Base-by-base conservation (phyloP, 2,888 invertebrate genomes). In the Xylophagus ater region DNA sequence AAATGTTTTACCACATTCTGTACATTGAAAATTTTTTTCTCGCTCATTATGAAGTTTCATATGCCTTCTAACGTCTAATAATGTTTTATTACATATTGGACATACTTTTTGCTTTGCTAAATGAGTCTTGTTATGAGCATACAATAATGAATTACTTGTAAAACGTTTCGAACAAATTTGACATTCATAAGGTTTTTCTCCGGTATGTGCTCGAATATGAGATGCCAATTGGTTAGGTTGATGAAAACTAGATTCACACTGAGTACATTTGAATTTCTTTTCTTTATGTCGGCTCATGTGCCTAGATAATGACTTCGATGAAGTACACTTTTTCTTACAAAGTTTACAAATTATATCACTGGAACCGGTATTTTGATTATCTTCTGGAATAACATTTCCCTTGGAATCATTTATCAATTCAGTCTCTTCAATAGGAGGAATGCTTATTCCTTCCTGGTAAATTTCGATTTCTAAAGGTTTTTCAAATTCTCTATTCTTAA, bases 321-420 rank as follows among this genome's bases (percentile, higher is more conserved):
- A n/a, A 2, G 19, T 24, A 29, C 34, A 39, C 17, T n/a, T 19
- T 29, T 34, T 33, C 15, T 29, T n/a, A 29, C 39, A 39, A 30
- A 18, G 21, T 21, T 33, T 33, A 29, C 63, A 66, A 34, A 13
- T n/a, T n/a, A n/a, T n/a, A n/a, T n/a, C n/a, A n/a, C n/a, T n/a
- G n/a, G n/a, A n/a, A n/a, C n/a, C n/a, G n/a, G n/a, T n/a, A n/a
- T n/a, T n/a, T n/a, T n/a, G n/a, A n/a, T n/a, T n/a, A n/a, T n/a
- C n/a, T n/a, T n/a, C n/a, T n/a, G n/a, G n/a, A n/a, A n/a, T n/a
- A n/a, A n/a, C n/a, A n/a, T n/a, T n/a, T n/a, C n/a, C n/a, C n/a
- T n/a, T n/a, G n/a, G n/a, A n/a, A n/a, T n/a, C n/a, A n/a, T n/a
- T n/a, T n/a, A n/a, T n/a, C n/a, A n/a, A n/a, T n/a, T n/a, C n/a